Percentiles rank a stretch among this genome's conserved stretches.
These are phyloP conservation scores for Trachops cirrhosus DNA, from an alignment of 2,797 vertebrate species.

Conservation along the genomic window DNA sequence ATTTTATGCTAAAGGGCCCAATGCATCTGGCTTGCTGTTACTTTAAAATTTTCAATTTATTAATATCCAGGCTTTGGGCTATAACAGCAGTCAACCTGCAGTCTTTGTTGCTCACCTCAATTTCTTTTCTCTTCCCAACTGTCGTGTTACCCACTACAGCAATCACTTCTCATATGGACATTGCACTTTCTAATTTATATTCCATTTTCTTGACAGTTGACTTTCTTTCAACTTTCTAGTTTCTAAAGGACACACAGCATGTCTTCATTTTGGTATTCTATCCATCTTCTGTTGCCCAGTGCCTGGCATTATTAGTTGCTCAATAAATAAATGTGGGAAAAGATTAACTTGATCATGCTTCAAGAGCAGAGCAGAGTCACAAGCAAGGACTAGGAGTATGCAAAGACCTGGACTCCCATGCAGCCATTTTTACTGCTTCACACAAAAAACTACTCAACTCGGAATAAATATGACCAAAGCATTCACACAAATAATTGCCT, in stretches of 20 bases:
- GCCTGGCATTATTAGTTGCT: neutral
- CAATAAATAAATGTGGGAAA: neutral
- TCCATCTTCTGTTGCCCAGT: neutral
- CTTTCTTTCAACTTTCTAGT: neutral
- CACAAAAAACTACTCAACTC: neutral
- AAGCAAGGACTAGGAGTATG: neutral
- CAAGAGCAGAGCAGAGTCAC: neutral
- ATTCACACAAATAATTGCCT: neutral
- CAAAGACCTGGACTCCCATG: neutral
- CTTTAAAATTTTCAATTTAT: neutral
- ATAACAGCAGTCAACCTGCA: neutral
- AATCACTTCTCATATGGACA: neutral
- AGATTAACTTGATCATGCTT: neutral
- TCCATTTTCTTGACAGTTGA: neutral
- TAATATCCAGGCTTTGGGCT: neutral
- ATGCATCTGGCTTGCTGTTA: neutral
- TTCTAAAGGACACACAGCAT: neutral
- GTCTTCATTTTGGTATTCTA: neutral
- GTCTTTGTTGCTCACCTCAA: neutral
- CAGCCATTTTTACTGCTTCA: neutral
- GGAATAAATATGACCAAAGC: neutral
- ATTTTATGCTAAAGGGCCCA: neutral
- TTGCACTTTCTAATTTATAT: neutral
- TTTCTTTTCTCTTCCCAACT: neutral
- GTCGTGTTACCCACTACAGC: neutral